Percentiles rank a stretch among this genome's conserved stretches.
Evolutionary conservation across 1,140 invertebrate species (phyloP).

Genomic region (Drosophila santomea): DNA sequence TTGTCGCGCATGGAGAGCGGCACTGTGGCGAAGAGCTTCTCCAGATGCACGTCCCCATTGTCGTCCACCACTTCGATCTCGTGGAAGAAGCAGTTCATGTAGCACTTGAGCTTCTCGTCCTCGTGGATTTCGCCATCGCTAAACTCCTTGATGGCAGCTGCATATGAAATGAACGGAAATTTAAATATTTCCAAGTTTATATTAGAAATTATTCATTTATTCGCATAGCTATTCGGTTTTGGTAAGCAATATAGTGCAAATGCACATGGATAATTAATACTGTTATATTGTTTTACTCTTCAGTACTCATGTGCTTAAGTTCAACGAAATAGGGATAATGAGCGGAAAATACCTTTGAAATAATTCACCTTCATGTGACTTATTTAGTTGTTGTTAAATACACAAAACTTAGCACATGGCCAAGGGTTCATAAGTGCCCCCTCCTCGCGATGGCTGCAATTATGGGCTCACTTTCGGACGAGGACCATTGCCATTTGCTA

Average conservation of each 20-base stretch:
- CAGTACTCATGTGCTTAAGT: too few relatives aligned
- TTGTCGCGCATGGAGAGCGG: constrained; percentile 65
- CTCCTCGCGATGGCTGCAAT: constrained; percentile 13
- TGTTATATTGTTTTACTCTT: too few relatives aligned
- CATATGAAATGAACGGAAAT: constrained; percentile 1
- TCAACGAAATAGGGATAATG: too few relatives aligned
- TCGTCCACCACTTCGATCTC: constrained; percentile 78
- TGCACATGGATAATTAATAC: too few relatives aligned
- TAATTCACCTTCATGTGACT: background rate
- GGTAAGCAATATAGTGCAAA: too few relatives aligned
- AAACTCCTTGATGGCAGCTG: constrained; percentile 79
- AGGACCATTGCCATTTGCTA: background rate
- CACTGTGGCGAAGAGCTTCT: constrained; percentile 63
- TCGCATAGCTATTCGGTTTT: too few relatives aligned
- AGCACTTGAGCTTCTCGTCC: constrained; percentile 77
- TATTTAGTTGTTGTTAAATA: background rate
- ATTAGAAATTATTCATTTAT: too few relatives aligned
- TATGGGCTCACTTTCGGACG: constrained; percentile 17
- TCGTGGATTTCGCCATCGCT: constrained; percentile 80
- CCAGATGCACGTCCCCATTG: constrained; percentile 77
- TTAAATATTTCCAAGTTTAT: background rate
- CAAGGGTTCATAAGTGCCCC: constrained; percentile 3
- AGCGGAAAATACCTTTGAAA: too few relatives aligned
- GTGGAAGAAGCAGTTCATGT: constrained; percentile 83
- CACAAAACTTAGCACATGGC: background rate